Conservation (phyloP, 2,888 invertebrate species). For the Dolomedes plantarius region DNA sequence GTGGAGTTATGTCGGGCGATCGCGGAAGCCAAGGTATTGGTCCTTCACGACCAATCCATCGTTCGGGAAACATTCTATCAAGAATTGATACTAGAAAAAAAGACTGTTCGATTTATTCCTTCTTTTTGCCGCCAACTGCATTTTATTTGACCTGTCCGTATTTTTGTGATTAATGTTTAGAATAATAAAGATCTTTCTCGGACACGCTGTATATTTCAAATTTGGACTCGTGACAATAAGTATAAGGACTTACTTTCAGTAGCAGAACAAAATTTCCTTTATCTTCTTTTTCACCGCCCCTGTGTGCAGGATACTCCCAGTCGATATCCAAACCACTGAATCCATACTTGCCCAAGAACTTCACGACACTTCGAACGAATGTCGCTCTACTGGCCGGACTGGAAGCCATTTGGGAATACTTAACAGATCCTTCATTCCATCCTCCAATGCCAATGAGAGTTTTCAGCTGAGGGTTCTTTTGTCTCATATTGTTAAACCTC, state of each 20-base stretch:
- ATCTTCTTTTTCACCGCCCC: conserved; percentile 86
- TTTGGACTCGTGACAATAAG: too few species aligned
- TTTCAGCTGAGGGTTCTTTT: conserved; percentile 78
- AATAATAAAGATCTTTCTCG: too few species aligned
- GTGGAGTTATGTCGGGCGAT: too few species aligned
- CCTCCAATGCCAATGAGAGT: conserved; percentile 83
- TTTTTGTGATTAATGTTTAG: too few species aligned
- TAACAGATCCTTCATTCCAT: conserved; percentile 81
- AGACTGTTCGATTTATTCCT: too few species aligned
- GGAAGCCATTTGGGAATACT: conserved; percentile 79
- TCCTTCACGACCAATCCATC: too few species aligned
- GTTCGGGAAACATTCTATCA: too few species aligned
- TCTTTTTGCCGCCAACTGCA: too few species aligned
- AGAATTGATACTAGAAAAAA: too few species aligned
- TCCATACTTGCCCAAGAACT: conserved; percentile 83
- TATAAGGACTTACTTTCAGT: conserved; percentile 84
- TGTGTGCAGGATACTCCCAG: conserved; percentile 86
- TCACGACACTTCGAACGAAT: conserved; percentile 81
- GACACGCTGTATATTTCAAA: too few species aligned
- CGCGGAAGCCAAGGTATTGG: too few species aligned
- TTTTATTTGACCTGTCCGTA: too few species aligned
- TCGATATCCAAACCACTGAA: conserved; percentile 88
- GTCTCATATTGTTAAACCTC: conserved; percentile 76
- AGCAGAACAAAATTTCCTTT: conserved; percentile 86
- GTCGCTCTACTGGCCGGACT: conserved; percentile 76